A percentile compares a stretch with the other conserved stretches of the same genome.
These are phyloP conservation scores for Phania funesta DNA, from an alignment of 2,888 invertebrate genomes.

Conservation along the genomic window DNA sequence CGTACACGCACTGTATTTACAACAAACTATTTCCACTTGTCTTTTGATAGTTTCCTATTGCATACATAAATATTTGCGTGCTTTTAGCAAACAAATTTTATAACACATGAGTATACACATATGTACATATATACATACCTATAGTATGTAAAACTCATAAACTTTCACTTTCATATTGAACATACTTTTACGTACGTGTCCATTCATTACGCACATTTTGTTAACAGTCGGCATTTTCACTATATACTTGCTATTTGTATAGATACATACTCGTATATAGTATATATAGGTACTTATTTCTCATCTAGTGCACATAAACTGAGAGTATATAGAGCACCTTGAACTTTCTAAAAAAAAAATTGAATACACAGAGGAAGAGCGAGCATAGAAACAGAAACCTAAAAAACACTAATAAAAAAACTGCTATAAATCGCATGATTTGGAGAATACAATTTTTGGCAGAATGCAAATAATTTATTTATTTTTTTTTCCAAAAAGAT, in stretches of 20 bases:
- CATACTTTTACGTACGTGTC: not conserved
- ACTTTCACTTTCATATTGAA: slow-evolving; percentile 10
- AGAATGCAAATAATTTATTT: too few species aligned
- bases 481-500: too few species aligned
- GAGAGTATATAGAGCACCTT: slow-evolving; percentile 15
- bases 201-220: slow-evolving; percentile 3
- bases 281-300: not conserved
- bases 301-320: not conserved
- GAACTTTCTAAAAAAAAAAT: slow-evolving; percentile 23
- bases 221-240: not conserved
- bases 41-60: not conserved
- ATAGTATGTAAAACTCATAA: not conserved
- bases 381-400: not conserved
- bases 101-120: not conserved
- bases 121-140: not conserved
- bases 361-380: not conserved
- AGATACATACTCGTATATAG: not conserved
- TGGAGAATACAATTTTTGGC: too few species aligned
- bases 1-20: not conserved
- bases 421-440: too few species aligned
- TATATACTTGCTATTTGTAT: not conserved
- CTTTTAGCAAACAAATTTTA: not conserved
- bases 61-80: too few species aligned
- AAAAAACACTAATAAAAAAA: not conserved
- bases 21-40: not conserved